Conservation (phyloP, 2,888 invertebrate genomes). For the Erebia palarica region DNA sequence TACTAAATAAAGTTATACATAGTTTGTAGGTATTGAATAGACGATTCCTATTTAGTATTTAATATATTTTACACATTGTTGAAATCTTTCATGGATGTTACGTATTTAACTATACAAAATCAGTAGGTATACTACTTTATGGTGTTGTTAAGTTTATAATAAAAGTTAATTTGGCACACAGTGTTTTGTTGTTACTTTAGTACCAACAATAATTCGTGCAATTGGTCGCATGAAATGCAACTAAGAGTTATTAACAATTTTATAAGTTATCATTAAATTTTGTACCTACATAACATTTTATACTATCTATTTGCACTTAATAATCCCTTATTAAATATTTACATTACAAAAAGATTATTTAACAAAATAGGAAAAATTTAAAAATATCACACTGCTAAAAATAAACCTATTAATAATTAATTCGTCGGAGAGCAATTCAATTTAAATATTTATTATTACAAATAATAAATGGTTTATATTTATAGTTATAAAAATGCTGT, state of each 20-base stretch:
- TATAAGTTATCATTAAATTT: background rate
- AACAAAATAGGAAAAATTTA: background rate
- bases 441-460: background rate
- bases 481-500: constrained; percentile 39
- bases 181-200: background rate
- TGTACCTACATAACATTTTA: background rate
- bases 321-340: background rate
- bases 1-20: background rate
- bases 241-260: background rate
- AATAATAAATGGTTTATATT: background rate
- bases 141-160: background rate
- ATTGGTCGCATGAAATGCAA: background rate
- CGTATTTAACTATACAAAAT: constrained; percentile 2
- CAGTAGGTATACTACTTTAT: background rate
- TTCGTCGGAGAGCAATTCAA: no score
- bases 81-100: constrained; percentile 4
- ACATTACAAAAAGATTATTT: background rate
- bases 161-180: background rate
- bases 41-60: background rate
- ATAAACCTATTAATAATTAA: background rate
- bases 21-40: background rate
- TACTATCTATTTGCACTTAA: background rate
- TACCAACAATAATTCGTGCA: background rate
- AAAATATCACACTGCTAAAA: background rate
- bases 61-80: background rate